Evolutionary conservation across 2,113 vertebrate species (phyloP).

Genomic region (Eulemur macaco): DNA sequence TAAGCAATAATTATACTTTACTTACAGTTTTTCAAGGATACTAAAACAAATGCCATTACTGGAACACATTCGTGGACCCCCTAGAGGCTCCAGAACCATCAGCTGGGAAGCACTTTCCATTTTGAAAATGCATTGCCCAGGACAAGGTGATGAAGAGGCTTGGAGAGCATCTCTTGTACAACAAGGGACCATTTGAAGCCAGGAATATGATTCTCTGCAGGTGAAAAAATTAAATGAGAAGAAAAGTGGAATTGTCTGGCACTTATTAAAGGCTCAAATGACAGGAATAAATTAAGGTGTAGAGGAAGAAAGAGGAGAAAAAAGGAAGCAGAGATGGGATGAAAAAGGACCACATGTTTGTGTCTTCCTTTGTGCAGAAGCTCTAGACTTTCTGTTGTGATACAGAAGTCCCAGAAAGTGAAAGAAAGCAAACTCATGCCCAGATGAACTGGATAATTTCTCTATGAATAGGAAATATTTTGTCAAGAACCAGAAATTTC

Average conservation of each 20-base stretch:
- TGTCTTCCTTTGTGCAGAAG: background rate
- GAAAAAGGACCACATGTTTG: background rate
- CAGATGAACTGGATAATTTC: background rate
- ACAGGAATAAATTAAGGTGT: background rate
- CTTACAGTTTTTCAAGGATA: background rate
- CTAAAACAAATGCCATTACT: background rate
- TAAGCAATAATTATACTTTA: background rate
- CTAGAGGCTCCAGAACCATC: background rate
- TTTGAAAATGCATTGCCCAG: background rate
- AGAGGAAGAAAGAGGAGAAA: background rate
- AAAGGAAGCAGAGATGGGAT: background rate
- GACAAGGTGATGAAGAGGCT: background rate
- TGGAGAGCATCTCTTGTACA: background rate
- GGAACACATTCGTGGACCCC: background rate
- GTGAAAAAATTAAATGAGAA: background rate
- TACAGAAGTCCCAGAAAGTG: background rate
- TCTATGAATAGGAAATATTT: background rate
- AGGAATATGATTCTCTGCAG: background rate
- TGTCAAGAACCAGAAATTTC: slow-evolving; percentile 13
- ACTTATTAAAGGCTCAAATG: background rate
- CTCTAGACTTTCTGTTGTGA: background rate
- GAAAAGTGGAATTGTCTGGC: background rate
- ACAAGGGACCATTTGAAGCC: background rate
- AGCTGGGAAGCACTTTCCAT: background rate
- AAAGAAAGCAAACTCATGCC: background rate